Conservation (phyloP, 2,888 invertebrate species). For the Phaonia tiefii region DNA sequence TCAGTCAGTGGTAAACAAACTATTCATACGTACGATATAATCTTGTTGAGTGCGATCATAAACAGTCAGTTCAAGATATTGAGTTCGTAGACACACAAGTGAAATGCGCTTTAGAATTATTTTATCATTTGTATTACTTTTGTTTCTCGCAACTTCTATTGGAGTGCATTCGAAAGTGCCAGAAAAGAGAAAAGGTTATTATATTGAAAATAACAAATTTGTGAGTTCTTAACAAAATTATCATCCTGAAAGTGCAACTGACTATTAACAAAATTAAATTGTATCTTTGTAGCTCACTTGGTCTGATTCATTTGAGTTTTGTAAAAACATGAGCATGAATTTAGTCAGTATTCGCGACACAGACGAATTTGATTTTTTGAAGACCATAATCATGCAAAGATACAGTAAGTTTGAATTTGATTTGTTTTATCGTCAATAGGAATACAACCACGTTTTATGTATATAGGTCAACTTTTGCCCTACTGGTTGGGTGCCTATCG, state of each 20-base stretch:
- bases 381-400: slow-evolving; percentile 41
- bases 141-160: too few species aligned
- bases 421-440: not conserved
- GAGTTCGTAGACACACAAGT: too few species aligned
- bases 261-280: not conserved
- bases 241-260: too few species aligned
- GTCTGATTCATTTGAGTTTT: slow-evolving; percentile 30
- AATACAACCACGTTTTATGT: not conserved
- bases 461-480: slow-evolving; percentile 38
- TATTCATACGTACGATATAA: too few species aligned
- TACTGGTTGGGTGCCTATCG: slow-evolving; percentile 59
- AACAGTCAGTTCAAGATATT: too few species aligned
- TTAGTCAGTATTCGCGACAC: slow-evolving; percentile 37
- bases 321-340: slow-evolving; percentile 51
- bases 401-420: slow-evolving; percentile 18
- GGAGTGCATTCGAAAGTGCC: not conserved
- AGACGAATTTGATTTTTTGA: slow-evolving; percentile 59
- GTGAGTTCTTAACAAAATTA: too few species aligned
- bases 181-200: slow-evolving; percentile 42
- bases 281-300: slow-evolving; percentile 43
- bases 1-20: too few species aligned
- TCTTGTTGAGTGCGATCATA: too few species aligned
- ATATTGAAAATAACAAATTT: slow-evolving; percentile 56
- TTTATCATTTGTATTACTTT: too few species aligned
- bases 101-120: too few species aligned